Base-by-base conservation (phyloP, 2,888 invertebrate species). In the Chymomyza fuscimana region DNA sequence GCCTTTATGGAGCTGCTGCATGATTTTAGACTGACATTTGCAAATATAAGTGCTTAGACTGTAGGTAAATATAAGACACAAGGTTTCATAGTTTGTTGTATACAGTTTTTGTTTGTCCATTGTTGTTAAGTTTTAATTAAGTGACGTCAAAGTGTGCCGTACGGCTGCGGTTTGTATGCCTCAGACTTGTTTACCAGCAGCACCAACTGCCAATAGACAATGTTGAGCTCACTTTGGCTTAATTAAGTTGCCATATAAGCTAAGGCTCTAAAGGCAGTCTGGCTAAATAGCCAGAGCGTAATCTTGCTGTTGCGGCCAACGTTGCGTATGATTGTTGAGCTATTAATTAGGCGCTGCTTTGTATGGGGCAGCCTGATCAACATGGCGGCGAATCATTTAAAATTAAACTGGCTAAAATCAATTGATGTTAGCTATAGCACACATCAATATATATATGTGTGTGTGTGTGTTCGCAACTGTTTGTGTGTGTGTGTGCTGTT, bases 51-150 rank as follows among this genome's bases (percentile, higher is more conserved):
- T 32, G 12, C 51, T 40, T 3, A 87, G 80, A 15, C 15, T 79
- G 4, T 10, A 67, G 5, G 54, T 5, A 19, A 16, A 5, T n/a
- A 29, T 58, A 67, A n/a, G 15, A 25, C 0, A 46, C 54, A 25
- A 51, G 54, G 16, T 52, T 9, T 36, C 51, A 40, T 15, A 32
- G 32, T 32, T 32, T 15, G 25, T 63, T 69, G 68, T 36, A 67
- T 58, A 70, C 56, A 70, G 59, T 40, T 61, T 72, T 64, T 65
- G 68, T 68, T 69, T 70, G 61, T 69, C 25, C 59, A 40, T 69
- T 62, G 74, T 88, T 78, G 81, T 80, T 83, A 76, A 74, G 74
- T 82, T 88, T 89, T 87, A 90, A 90, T 90, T 90, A 89, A 87
- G 86, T 86, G 73, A 72, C 73, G 67, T 71, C 65, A 70, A 71